Percentiles rank a stretch among this genome's conserved stretches.
Evolutionary conservation across 2,113 vertebrate species (phyloP).

Genomic region (Opisthocomus hoazin): DNA sequence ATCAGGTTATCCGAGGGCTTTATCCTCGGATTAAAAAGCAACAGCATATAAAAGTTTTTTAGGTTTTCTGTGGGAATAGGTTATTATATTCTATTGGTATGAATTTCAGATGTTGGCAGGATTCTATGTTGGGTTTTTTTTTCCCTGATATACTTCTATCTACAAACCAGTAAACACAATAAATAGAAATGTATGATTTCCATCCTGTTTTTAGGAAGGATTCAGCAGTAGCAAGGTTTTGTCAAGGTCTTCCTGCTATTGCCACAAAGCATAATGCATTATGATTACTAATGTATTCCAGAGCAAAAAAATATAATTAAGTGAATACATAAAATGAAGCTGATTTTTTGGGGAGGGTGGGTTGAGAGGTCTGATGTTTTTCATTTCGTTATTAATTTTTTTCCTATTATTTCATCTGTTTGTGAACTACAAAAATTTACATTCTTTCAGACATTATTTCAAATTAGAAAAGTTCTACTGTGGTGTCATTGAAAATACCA

Average conservation of each 20-base stretch:
- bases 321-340: not conserved
- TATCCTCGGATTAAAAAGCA: not conserved
- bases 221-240: not conserved
- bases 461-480: not conserved
- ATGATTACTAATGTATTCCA: not conserved
- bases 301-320: not conserved
- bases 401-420: not conserved
- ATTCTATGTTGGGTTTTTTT: not conserved
- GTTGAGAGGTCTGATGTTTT: not conserved
- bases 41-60: not conserved
- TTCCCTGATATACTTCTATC: not conserved
- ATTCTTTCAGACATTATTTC: not conserved
- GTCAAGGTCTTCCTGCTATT: not conserved
- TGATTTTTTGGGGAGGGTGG: not conserved
- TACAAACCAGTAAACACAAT: not conserved
- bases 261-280: not conserved
- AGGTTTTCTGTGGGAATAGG: not conserved
- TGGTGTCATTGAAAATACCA: not conserved
- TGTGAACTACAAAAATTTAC: not conserved
- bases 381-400: not conserved
- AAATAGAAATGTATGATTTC: not conserved
- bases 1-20: constrained; percentile 12
- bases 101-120: not conserved
- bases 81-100: not conserved
- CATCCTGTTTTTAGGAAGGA: not conserved